Evolutionary conservation across 2,797 vertebrate genomes (phyloP), one percentile per base, ranked within the genome.

Genomic region (Gorsachius magnificus): DNA sequence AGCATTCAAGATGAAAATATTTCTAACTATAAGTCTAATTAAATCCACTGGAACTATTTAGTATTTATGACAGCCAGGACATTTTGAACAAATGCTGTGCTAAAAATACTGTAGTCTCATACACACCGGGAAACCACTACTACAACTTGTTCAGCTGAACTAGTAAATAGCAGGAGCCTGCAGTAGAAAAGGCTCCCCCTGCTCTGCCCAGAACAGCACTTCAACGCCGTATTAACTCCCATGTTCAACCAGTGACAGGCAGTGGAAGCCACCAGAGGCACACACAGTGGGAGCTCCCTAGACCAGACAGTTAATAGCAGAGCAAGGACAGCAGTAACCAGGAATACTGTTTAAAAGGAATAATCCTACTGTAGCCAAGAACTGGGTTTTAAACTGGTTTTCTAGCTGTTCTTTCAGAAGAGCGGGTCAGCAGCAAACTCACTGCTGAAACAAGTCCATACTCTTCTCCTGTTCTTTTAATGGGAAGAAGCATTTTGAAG

Each of bases 51-150:
- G 45, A 96, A 82, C 58, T 64, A 68, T 86, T 93, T 38, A 74
- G 77, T 82, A 87, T 83, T 80, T 87, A 54, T 74, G 72, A 48
- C 78, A 87, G 81, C 57, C 79, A 78, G 85, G 79, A 90, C 89
- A 90, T 83, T 95, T 51, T 81, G 80, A 93, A 94, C 83, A 91
- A 96, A 93, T 5, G 48, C 31, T 65, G 69, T 45, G 51, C 87
- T 96, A 89, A 95, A 96, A 85, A 91, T 83, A 78, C 51, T 57
- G 70, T 10, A 66, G 76, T 57, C 63, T 70, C 78, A 74, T 68
- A 86, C 66, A 94, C 63, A 61, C 84, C 4, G 3, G 69, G 87
- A 92, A 95, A 80, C 65, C 83, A 78, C 85, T 71, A 89, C 87
- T 68, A 83, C 82, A 54, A 11, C 38, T n/a, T 43, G 64, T 51